These are phyloP conservation scores for Spilogale gracilis DNA, from an alignment of 2,113 vertebrate species.

Conservation along the genomic window DNA sequence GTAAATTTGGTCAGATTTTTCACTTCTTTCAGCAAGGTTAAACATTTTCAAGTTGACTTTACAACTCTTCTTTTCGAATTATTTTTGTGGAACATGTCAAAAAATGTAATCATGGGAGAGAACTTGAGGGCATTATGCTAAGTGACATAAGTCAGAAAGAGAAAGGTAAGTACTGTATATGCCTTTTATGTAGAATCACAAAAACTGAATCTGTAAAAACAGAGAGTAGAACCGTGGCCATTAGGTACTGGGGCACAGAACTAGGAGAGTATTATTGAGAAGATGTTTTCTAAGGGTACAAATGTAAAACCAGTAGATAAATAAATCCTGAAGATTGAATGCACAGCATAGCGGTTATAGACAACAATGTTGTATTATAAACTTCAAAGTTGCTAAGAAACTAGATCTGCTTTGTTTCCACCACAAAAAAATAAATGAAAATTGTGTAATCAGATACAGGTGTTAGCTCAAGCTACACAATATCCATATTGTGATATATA, in stretches of 20 bases:
- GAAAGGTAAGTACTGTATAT: background rate
- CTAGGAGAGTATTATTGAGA: background rate
- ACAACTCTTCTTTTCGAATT: background rate
- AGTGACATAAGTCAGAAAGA: background rate
- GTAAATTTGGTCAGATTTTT: background rate
- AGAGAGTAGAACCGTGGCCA: background rate
- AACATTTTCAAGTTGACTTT: background rate
- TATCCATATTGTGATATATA: background rate
- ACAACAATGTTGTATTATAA: background rate
- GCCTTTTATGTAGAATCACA: background rate
- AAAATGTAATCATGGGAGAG: background rate
- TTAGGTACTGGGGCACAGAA: too few species aligned
- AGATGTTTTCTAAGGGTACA: background rate
- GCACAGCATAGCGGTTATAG: background rate
- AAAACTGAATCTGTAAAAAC: background rate
- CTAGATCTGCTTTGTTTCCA: background rate
- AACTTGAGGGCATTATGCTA: background rate
- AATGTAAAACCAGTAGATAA: background rate
- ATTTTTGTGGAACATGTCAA: background rate
- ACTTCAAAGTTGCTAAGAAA: background rate
- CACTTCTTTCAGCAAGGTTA: background rate
- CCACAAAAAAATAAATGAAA: background rate
- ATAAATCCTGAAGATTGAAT: background rate
- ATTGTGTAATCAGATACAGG: background rate
- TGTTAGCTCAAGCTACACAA: background rate